Conservation (phyloP, 1,140 invertebrate genomes). For the Drosophila kanapiae region DNA sequence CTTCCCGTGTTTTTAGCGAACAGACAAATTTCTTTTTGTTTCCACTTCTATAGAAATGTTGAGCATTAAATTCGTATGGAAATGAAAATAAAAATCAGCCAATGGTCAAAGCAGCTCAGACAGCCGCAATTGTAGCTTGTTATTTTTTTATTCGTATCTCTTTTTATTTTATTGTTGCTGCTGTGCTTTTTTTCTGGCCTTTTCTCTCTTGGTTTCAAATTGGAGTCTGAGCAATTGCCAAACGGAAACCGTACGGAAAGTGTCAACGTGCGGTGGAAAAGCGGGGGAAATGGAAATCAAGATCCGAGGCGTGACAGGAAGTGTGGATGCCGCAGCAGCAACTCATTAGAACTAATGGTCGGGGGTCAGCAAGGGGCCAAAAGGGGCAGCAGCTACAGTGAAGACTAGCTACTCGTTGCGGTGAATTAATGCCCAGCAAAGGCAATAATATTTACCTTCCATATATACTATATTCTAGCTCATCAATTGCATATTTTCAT, state of each 20-base stretch:
- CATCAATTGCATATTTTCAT: background rate
- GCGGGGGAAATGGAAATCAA: conserved; percentile 14
- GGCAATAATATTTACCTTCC: too few species aligned
- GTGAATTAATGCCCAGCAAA: too few species aligned
- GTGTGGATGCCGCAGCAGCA: conserved; percentile 38
- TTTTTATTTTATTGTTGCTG: background rate
- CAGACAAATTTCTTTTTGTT: conserved; percentile 14
- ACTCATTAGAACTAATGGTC: conserved; percentile 66
- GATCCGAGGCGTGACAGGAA: conserved; percentile 56
- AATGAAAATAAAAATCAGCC: conserved; percentile 36
- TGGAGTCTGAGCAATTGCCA: conserved; percentile 48
- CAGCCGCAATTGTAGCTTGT: conserved; percentile 25
- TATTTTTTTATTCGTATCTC: conserved; percentile 15
- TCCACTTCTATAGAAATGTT: conserved; percentile 21
- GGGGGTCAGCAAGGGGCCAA: conserved; percentile 5
- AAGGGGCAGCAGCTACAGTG: background rate
- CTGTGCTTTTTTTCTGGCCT: background rate
- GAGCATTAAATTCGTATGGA: conserved; percentile 26
- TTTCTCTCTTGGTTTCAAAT: conserved; percentile 42
- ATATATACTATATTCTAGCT: too few species aligned
- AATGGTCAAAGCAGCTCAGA: conserved; percentile 27
- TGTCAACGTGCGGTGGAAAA: conserved; percentile 43
- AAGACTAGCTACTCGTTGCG: background rate
- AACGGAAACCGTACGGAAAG: conserved; percentile 58
- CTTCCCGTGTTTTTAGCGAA: conserved; percentile 3